Percentiles rank a stretch among this genome's conserved stretches.
These are phyloP conservation scores for Aphidoletes aphidimyza DNA, from an alignment of 2,888 invertebrate genomes.

Conservation along the genomic window DNA sequence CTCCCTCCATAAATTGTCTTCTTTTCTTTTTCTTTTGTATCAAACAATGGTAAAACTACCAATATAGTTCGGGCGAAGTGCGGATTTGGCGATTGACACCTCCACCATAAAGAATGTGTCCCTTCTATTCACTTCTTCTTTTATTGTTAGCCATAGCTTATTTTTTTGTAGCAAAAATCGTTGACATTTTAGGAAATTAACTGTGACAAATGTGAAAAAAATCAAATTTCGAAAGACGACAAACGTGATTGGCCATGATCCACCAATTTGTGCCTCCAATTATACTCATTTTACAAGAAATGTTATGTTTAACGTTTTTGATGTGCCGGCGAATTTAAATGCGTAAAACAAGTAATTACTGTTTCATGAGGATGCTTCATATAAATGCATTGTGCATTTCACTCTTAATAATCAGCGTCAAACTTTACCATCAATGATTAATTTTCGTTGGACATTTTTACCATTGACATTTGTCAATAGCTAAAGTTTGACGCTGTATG, in stretches of 20 bases:
- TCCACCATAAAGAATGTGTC: conserved; percentile 56
- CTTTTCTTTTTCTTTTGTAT: not conserved
- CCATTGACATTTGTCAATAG: no score
- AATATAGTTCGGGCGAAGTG: conserved; percentile 61
- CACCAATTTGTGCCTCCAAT: conserved; percentile 43
- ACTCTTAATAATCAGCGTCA: no score
- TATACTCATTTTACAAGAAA: not conserved
- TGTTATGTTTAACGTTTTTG: not conserved
- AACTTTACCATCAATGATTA: no score
- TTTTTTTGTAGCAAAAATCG: conserved; percentile 30
- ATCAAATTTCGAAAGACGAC: not conserved
- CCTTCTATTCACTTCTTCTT: conserved; percentile 43
- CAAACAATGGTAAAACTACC: no score
- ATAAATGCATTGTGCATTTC: not conserved
- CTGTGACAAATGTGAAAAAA: not conserved
- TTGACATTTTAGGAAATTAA: not conserved
- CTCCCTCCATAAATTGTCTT: conserved; percentile 15
- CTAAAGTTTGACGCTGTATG: no score
- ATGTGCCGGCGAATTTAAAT: not conserved
- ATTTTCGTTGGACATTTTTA: no score
- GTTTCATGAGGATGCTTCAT: not conserved
- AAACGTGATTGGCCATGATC: not conserved
- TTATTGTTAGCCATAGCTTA: conserved; percentile 25
- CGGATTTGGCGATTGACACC: conserved; percentile 62
- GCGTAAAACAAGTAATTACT: conserved; percentile 29